Conservation (phyloP, 1,140 invertebrate genomes). For the Halictus rubicundus region DNA sequence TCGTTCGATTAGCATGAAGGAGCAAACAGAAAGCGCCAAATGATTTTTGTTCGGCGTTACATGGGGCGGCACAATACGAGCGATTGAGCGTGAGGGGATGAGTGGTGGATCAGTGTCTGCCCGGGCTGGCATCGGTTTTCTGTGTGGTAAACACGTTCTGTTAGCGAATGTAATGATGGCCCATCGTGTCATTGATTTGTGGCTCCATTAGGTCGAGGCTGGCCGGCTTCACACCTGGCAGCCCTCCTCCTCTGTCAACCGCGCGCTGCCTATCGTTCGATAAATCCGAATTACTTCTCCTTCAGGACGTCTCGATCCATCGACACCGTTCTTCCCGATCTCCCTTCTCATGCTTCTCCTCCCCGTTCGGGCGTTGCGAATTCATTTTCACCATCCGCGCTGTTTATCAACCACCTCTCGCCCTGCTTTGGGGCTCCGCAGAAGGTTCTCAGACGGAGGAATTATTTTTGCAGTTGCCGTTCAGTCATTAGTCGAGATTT, state of each 20-base stretch:
- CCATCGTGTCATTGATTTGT: conserved; percentile 79
- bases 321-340: not conserved
- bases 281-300: conserved; percentile 76
- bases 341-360: not conserved
- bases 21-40: conserved; percentile 70
- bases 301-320: conserved; percentile 23
- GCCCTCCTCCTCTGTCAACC: conserved; percentile 28
- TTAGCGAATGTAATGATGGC: conserved; percentile 78
- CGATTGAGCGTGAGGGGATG: conserved; percentile 76
- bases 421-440: too few species aligned
- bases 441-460: too few species aligned
- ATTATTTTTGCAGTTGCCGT: too few species aligned
- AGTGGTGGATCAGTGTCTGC: conserved; percentile 73
- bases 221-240: conserved; percentile 76
- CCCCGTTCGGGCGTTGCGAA: too few species aligned
- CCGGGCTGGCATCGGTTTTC: conserved; percentile 65
- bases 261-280: conserved; percentile 56
- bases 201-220: conserved; percentile 79
- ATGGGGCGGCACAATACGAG: conserved; percentile 66
- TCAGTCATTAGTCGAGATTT: too few species aligned
- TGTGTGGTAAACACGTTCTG: conserved; percentile 79
- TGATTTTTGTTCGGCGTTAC: conserved; percentile 68
- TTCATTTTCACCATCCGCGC: too few species aligned
- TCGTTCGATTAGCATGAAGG: conserved; percentile 62
- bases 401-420: not conserved